Conservation (phyloP, 2,797 vertebrate genomes). For the Enteromius trimaculatus region DNA sequence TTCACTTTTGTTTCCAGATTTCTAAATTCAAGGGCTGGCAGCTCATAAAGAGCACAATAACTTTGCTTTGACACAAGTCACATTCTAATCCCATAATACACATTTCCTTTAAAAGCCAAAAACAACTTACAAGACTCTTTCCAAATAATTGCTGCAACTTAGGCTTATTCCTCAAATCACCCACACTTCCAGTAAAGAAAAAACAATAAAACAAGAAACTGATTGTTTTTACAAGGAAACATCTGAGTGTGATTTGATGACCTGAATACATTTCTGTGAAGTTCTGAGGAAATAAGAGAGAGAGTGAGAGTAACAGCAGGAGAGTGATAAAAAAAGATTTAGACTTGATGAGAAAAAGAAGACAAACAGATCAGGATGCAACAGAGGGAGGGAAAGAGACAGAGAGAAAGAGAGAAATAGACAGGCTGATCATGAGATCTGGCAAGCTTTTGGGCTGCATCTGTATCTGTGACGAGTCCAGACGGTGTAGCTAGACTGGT, state of each 20-base stretch:
- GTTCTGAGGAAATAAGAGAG: conserved; percentile 26
- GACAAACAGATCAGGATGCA: conserved; percentile 35
- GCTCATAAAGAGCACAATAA: not conserved
- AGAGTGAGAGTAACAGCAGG: conserved; percentile 17
- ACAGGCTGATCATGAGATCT: conserved; percentile 31
- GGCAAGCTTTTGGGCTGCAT: conserved; percentile 35
- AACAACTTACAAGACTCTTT: conserved; percentile 29
- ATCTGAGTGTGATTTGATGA: conserved; percentile 26
- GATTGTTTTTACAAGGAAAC: conserved; percentile 21
- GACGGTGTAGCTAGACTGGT: conserved; percentile 19
- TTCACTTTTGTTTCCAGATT: not conserved
- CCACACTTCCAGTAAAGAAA: conserved; percentile 10
- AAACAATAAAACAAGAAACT: not conserved
- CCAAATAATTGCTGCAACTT: not conserved
- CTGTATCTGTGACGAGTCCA: conserved; percentile 37
- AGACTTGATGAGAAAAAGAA: conserved; percentile 16
- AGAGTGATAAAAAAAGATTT: conserved; percentile 2
- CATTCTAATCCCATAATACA: conserved; percentile 27
- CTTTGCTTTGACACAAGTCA: conserved; percentile 24
- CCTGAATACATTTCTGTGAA: conserved; percentile 31
- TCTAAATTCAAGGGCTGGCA: not conserved
- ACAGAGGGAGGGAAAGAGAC: conserved; percentile 15
- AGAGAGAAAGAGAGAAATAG: conserved; percentile 3
- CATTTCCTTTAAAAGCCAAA: conserved; percentile 14
- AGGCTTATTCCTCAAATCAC: conserved; percentile 13